Evolutionary conservation across 1,140 invertebrate genomes (phyloP).

Genomic region (Drosophila subobscura): DNA sequence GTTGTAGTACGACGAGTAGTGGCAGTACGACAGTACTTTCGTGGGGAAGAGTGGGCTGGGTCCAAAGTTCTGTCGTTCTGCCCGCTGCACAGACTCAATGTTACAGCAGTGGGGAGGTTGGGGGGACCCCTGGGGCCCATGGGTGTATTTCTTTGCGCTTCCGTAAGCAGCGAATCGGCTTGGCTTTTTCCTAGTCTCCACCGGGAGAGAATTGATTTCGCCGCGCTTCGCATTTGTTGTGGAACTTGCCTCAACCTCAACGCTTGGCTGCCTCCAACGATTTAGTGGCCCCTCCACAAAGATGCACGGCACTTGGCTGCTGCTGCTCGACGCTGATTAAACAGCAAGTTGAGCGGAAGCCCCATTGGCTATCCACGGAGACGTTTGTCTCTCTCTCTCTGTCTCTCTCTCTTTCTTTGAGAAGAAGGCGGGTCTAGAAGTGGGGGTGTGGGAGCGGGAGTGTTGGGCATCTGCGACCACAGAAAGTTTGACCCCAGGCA

Average conservation of each 20-base stretch:
- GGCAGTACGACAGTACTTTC: neutral
- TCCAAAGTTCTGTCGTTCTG: constrained; percentile 60
- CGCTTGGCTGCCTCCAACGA: constrained; percentile 45
- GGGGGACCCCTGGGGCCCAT: constrained; percentile 7
- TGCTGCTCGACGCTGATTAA: constrained; percentile 52
- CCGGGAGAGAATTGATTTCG: constrained; percentile 57
- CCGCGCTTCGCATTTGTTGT: constrained; percentile 73
- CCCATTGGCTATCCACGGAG: constrained; percentile 5
- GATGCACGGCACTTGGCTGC: constrained; percentile 47
- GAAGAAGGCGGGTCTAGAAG: neutral
- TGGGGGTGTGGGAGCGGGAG: neutral
- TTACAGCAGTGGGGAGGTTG: constrained; percentile 15
- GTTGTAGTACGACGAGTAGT: too few relatives aligned
- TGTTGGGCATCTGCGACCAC: constrained; percentile 20
- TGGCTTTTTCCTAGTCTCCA: constrained; percentile 31
- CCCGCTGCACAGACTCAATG: constrained; percentile 56
- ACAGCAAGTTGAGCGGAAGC: constrained; percentile 41
- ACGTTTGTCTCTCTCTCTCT: neutral
- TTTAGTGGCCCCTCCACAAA: constrained; percentile 22
- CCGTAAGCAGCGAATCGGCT: constrained; percentile 68
- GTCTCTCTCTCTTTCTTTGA: neutral
- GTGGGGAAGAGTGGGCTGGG: constrained; percentile 24
- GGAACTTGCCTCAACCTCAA: constrained; percentile 14
- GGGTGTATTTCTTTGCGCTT: constrained; percentile 79
- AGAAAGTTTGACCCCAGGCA: constrained; percentile 45